Evolutionary conservation across 1,140 invertebrate genomes (phyloP).

Genomic region (Eufriesea mexicana): DNA sequence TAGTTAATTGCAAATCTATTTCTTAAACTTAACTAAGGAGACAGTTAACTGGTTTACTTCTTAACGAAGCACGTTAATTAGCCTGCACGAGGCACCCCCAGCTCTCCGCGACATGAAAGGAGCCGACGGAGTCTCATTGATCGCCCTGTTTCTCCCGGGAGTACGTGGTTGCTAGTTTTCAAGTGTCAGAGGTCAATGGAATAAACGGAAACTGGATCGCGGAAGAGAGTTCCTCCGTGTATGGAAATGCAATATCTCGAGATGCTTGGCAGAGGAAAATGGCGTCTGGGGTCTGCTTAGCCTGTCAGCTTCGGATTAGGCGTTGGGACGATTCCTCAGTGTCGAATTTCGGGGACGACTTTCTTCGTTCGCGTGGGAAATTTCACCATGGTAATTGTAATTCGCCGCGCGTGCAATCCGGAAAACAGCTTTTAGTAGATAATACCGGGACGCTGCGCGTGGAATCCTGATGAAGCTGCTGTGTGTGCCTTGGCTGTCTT

Average conservation of each 20-base stretch:
- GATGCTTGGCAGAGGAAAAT: not conserved
- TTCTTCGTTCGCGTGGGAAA: not conserved
- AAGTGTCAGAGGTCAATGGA: not conserved
- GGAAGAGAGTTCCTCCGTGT: slow-evolving; percentile 5
- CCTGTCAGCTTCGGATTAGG: not conserved
- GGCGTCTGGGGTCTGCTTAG: not conserved
- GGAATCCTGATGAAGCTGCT: not conserved
- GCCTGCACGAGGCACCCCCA: not conserved
- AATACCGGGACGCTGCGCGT: not conserved
- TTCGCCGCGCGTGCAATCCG: not conserved
- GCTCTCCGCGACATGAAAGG: not conserved
- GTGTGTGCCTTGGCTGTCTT: too few relatives aligned
- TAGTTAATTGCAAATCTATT: not conserved
- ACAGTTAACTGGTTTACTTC: not conserved
- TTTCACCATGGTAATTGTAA: not conserved
- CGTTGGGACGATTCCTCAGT: too few relatives aligned
- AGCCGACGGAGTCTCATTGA: not conserved
- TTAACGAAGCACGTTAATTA: not conserved
- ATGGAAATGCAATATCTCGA: slow-evolving; percentile 3
- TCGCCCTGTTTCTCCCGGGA: not conserved
- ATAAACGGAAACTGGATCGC: slow-evolving; percentile 27
- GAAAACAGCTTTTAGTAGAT: not conserved
- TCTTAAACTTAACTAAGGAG: not conserved
- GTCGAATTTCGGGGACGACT: too few relatives aligned
- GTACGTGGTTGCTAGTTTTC: not conserved